A percentile compares a stretch with the other conserved stretches of the same genome.
These are phyloP conservation scores for Dendrocopos noguchii DNA, from an alignment of 2,113 vertebrate genomes.

Conservation along the genomic window DNA sequence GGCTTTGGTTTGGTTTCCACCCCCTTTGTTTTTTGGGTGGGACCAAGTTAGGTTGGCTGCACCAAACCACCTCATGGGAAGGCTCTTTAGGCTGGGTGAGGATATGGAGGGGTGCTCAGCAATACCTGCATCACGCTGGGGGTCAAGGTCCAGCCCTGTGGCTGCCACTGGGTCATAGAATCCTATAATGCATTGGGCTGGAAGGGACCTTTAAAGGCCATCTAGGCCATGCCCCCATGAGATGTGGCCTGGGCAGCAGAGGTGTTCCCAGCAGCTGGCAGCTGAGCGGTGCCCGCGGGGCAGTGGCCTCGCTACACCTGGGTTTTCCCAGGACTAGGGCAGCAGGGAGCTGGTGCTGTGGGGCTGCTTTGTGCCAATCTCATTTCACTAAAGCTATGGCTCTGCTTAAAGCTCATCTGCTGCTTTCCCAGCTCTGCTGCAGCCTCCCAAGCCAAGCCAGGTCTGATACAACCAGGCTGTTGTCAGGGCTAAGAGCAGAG, in stretches of 20 bases:
- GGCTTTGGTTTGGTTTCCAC: neutral
- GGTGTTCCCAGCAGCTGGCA: too few relatives aligned
- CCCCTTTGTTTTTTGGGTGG: neutral
- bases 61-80: fast-evolving
- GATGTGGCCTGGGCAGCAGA: too few relatives aligned
- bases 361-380: neutral
- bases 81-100: neutral
- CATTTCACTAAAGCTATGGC: neutral
- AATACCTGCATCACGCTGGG: fast-evolving
- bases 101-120: neutral
- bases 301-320: neutral
- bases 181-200: neutral
- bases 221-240: too few relatives aligned
- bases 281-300: neutral
- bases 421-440: neutral
- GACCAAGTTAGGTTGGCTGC: fast-evolving
- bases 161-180: fast-evolving
- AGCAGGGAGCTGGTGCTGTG: fast-evolving
- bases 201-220: too few relatives aligned
- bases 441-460: neutral
- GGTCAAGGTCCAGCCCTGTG: fast-evolving
- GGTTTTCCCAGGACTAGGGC: fast-evolving
- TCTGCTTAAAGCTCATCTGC: neutral
- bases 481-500: neutral
- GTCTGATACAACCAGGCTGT: fast-evolving